Conservation (phyloP, 2,113 vertebrate species). For the Chionomys nivalis region DNA sequence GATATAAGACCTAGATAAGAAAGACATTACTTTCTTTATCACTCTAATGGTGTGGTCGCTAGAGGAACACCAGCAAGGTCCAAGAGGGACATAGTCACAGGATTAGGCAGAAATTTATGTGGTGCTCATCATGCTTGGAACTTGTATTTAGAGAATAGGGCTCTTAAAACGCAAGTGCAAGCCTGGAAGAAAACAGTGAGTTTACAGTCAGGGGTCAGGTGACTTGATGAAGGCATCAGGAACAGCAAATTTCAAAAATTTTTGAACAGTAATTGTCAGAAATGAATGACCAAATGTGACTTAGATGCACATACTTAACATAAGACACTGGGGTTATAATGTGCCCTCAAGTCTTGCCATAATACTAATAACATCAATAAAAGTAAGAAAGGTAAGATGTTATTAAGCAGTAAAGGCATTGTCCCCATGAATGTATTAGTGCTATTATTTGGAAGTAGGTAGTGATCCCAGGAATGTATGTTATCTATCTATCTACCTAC, state of each 20-base stretch:
- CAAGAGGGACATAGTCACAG: background rate
- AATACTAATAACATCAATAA: background rate
- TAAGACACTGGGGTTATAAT: background rate
- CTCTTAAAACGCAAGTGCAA: background rate
- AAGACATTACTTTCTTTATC: background rate
- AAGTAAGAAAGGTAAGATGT: background rate
- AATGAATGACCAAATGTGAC: background rate
- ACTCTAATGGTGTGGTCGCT: constrained; percentile 6
- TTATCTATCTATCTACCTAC: background rate
- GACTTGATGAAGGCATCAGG: background rate
- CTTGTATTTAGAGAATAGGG: background rate
- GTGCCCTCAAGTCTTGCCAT: background rate
- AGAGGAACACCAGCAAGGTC: constrained; percentile 25
- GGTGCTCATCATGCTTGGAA: background rate
- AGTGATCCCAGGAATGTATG: background rate
- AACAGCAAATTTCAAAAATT: background rate
- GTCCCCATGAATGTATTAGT: background rate
- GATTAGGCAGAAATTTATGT: background rate
- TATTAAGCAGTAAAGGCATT: background rate
- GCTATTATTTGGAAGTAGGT: background rate
- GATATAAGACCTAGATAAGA: background rate
- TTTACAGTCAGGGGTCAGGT: background rate
- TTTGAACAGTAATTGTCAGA: background rate
- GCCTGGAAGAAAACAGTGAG: background rate
- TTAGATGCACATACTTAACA: background rate